Evolutionary conservation across 1,140 invertebrate genomes (phyloP), one percentile per base, ranked within the genome.

Genomic region (Conopomorpha cramerella): DNA sequence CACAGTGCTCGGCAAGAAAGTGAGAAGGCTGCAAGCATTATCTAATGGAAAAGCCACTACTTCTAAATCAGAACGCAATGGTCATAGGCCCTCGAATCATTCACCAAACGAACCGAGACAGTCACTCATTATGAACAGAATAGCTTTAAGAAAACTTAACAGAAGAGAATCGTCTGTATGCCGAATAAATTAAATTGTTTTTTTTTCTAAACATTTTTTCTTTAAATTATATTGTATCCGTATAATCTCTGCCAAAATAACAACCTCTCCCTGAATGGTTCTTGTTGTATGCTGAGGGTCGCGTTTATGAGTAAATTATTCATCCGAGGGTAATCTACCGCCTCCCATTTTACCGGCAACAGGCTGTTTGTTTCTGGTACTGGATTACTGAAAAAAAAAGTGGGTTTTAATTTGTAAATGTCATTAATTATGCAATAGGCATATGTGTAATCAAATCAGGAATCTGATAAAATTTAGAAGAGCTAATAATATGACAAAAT

Each of bases 111-210:
- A 56, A 14, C 28, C 51, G 1, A 39, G 45, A 13, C 55, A 57
- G 14, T 38, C 55, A 2, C 52, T 76, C 7, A 76, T 76, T 12
- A 71, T 76, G 66, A 71, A 65, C 31, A 70, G 68, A 37, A 77
- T 74, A 45, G 46, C 58, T 8, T 46, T 78, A 23, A 55, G 67
- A 16, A 63, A 58, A 43, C 38, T 71, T 8, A 65, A 68, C 35
- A 57, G 60, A 30, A 66, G 19, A 10, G 19, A 4, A 10, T 77
- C 73, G 0, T 60, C 68, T 16, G 54, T 79, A 35, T 79, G 77
- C n/a, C n/a, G n/a, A n/a, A n/a, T n/a, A n/a, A n/a, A n/a, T n/a
- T n/a, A n/a, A n/a, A n/a, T 28, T 36, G 25, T 34, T 27, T 36
- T 34, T 14, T 13, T 12, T 26, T 17, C 38, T 25, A 26, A 12